phyloP scores from a whole-genome alignment of 2,797 vertebrate genomes.

The Hemitrygon akajei region DNA sequence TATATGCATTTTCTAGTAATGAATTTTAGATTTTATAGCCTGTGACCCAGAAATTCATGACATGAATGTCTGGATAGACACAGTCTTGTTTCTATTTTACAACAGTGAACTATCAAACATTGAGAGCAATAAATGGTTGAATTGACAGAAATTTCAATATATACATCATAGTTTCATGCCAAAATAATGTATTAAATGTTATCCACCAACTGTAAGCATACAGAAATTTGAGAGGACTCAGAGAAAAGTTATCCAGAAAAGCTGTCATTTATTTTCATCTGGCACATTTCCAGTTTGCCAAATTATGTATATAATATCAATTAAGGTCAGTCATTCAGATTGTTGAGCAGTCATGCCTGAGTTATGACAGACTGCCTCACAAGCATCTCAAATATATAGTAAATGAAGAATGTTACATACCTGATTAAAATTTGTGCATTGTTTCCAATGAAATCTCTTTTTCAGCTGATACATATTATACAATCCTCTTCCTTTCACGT shows the following conservation, averaged over 20 bases:
- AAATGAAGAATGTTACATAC: not conserved
- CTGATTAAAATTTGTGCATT: not conserved
- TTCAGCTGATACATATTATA: not conserved
- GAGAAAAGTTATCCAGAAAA: not conserved
- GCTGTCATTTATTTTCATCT: constrained; percentile 7
- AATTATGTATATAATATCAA: not conserved
- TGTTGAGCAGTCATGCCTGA: not conserved
- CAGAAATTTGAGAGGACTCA: not conserved
- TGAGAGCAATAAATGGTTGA: not conserved
- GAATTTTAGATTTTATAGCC: not conserved
- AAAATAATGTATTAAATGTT: not conserved
- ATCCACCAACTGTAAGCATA: not conserved
- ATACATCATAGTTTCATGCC: not conserved
- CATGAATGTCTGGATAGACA: not conserved
- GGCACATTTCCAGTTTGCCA: not conserved
- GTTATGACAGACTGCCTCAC: not conserved
- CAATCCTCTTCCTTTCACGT: not conserved
- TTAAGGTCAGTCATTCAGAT: not conserved
- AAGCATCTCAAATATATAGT: not conserved
- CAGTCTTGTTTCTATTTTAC: not conserved
- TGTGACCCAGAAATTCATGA: not conserved
- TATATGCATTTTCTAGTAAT: no score
- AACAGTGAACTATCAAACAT: not conserved
- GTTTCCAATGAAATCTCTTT: not conserved
- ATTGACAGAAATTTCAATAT: not conserved